Conservation (phyloP, 2,888 invertebrate genomes). For the Beris chalybata region DNA sequence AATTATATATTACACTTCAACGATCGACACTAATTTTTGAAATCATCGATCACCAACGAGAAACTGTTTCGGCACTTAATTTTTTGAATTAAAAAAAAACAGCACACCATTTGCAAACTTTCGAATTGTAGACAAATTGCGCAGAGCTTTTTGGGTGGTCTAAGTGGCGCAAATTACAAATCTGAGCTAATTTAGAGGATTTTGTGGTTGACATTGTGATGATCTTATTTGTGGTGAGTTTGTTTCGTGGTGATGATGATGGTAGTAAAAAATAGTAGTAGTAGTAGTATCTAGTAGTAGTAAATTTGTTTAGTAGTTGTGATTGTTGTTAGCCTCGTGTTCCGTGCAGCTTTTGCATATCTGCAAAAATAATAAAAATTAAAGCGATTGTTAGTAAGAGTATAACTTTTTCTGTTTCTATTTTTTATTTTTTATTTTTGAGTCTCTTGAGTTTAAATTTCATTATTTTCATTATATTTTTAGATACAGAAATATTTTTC, state of each 20-base stretch:
- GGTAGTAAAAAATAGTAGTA: conserved; percentile 31
- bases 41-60: background rate
- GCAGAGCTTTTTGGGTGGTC: conserved; percentile 9
- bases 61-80: no score
- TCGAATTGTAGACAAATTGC: background rate
- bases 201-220: conserved; percentile 9
- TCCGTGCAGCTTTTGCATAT: conserved; percentile 39
- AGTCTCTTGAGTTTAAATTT: conserved; percentile 14
- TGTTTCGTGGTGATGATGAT: conserved; percentile 30
- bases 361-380: conserved; percentile 39
- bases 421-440: conserved; percentile 32
- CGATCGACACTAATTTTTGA: conserved; percentile 16
- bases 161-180: conserved; percentile 12
- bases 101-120: no score
- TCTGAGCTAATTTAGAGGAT: conserved; percentile 19
- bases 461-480: conserved; percentile 22
- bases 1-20: conserved; percentile 5
- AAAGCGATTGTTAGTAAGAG: conserved; percentile 39
- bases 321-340: conserved; percentile 39
- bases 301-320: conserved; percentile 35
- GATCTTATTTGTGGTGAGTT: conserved; percentile 28
- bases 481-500: conserved; percentile 19
- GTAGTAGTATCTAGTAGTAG: conserved; percentile 35
- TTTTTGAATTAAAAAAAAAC: no score
- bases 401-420: conserved; percentile 1